phyloP scores from a whole-genome alignment of 2,797 vertebrate species.

The Gouania willdenowi region DNA sequence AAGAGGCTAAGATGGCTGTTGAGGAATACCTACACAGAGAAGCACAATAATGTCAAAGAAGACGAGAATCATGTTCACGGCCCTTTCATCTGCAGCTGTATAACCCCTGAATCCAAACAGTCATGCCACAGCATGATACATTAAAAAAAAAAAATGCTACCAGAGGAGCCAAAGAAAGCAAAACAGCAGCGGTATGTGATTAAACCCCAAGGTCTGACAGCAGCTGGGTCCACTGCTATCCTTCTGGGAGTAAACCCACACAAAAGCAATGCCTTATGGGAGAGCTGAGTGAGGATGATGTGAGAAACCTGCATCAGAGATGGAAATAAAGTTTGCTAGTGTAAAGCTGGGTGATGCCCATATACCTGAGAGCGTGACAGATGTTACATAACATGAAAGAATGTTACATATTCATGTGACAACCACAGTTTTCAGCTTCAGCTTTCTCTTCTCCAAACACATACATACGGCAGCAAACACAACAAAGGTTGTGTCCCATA shows the following conservation, averaged over 20 bases:
- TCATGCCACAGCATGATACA: constrained; percentile 20
- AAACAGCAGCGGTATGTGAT: constrained; percentile 9
- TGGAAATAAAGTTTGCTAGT: background rate
- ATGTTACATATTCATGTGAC: constrained; percentile 17
- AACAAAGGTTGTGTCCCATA: background rate
- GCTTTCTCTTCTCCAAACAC: constrained; percentile 1
- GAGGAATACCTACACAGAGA: constrained; percentile 1
- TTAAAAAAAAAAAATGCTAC: background rate
- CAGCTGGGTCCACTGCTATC: constrained; percentile 25
- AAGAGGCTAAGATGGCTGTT: background rate
- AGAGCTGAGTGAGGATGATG: constrained; percentile 18
- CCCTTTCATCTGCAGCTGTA: constrained; percentile 1
- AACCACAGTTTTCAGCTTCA: background rate
- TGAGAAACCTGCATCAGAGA: background rate
- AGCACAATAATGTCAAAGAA: constrained; percentile 20
- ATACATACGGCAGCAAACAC: background rate
- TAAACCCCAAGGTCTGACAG: constrained; percentile 15
- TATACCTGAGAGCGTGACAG: constrained; percentile 30
- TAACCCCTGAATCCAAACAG: constrained; percentile 17
- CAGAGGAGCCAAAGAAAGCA: constrained; percentile 2
- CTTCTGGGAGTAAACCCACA: constrained; percentile 9
- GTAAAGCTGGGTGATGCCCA: constrained; percentile 4
- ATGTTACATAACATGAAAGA: constrained; percentile 11
- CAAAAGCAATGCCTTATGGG: constrained; percentile 15
- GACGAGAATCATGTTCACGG: constrained; percentile 30